A percentile compares a stretch with the other conserved stretches of the same genome.
Evolutionary conservation across 2,888 invertebrate genomes (phyloP).

Genomic region (Clitarchus hookeri): DNA sequence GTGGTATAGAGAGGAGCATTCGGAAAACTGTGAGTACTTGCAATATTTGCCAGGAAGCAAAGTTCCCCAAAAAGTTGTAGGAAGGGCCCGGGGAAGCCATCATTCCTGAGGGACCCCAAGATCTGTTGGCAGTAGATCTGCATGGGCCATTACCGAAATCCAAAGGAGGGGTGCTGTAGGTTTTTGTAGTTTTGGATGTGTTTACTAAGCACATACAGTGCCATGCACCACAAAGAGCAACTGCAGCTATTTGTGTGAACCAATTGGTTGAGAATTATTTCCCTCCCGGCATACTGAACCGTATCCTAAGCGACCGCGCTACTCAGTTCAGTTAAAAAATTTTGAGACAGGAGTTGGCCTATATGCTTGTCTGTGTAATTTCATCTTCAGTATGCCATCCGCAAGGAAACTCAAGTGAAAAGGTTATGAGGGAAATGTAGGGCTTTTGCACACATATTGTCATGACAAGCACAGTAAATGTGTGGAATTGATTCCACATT

Average conservation of each 20-base stretch:
- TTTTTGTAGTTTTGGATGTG: slow-evolving; percentile 2
- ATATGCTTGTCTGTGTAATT: not conserved
- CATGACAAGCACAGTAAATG: not conserved
- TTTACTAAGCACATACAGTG: not conserved
- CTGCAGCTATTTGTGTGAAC: not conserved
- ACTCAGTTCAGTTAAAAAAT: not conserved
- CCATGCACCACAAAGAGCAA: not conserved
- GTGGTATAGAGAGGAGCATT: not conserved
- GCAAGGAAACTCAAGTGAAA: not conserved
- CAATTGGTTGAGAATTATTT: not conserved
- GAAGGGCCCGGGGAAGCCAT: not conserved
- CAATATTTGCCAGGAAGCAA: not conserved
- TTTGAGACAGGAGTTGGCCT: not conserved
- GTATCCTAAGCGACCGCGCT: not conserved
- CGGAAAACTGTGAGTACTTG: not conserved
- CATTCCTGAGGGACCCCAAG: not conserved
- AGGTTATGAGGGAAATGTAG: not conserved
- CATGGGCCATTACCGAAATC: slow-evolving; percentile 15
- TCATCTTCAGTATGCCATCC: not conserved
- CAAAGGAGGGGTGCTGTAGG: not conserved
- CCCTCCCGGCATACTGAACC: not conserved
- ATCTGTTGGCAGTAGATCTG: slow-evolving; percentile 21
- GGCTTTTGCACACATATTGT: not conserved
- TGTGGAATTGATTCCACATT: not conserved
- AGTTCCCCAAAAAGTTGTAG: not conserved